A percentile compares a stretch with the other conserved stretches of the same genome.
These are phyloP conservation scores for Mamestra configurata DNA, from an alignment of 1,140 invertebrate species.

Conservation along the genomic window DNA sequence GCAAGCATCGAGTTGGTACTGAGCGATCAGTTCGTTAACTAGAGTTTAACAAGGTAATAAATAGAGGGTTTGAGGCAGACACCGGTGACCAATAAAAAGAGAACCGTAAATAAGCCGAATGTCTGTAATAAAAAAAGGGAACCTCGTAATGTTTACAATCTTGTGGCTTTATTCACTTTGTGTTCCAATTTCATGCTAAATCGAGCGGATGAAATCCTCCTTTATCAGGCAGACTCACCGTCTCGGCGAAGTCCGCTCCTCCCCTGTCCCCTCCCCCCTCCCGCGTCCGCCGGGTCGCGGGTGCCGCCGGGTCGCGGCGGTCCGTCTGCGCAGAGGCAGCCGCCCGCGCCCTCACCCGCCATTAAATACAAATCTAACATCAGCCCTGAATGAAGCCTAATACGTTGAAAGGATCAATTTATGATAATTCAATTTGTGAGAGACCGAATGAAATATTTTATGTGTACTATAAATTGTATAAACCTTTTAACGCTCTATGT, in stretches of 20 bases:
- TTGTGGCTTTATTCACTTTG: conserved; percentile 88
- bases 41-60: conserved; percentile 87
- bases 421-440: conserved; percentile 72
- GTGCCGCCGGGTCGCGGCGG: conserved; percentile 44
- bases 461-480: conserved; percentile 59
- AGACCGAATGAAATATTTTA: conserved; percentile 57
- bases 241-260: conserved; percentile 69
- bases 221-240: conserved; percentile 85
- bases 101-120: conserved; percentile 85
- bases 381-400: conserved; percentile 73
- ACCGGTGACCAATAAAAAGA: conserved; percentile 82
- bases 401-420: conserved; percentile 73
- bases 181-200: conserved; percentile 88
- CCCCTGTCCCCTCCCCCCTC: conserved; percentile 51
- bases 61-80: conserved; percentile 74
- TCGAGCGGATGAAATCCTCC: conserved; percentile 86
- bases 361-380: conserved; percentile 82
- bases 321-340: conserved; percentile 40
- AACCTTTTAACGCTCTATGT: conserved; percentile 55
- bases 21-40: conserved; percentile 80
- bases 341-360: conserved; percentile 54
- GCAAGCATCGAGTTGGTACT: conserved; percentile 67
- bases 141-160: conserved; percentile 87
- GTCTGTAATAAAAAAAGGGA: conserved; percentile 84
- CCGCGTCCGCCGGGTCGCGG: conserved; percentile 48